Evolutionary conservation across 2,888 invertebrate genomes (phyloP).

Genomic region (Drosophila tanythrix): DNA sequence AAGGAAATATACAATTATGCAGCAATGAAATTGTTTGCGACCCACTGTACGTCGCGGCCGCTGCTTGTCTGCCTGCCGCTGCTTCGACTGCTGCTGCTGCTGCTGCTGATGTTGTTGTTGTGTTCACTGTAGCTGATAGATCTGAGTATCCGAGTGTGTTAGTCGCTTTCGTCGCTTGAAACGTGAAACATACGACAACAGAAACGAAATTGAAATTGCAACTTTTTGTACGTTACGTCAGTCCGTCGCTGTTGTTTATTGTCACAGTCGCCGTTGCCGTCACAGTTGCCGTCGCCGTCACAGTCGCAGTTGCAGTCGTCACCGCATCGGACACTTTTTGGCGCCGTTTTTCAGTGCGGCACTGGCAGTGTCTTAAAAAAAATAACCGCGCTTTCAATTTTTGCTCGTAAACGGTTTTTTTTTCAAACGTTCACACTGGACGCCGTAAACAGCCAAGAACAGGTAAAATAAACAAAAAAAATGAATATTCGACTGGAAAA

Average conservation of each 20-base stretch:
- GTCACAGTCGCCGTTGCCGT: conserved; percentile 32
- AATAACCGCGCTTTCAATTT: conserved; percentile 36
- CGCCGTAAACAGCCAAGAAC: conserved; percentile 11
- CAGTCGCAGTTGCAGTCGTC: conserved; percentile 22
- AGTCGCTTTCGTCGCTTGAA: conserved; percentile 82
- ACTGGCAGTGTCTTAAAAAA: conserved; percentile 35
- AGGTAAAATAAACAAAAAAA: conserved; percentile 59
- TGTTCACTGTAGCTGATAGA: conserved; percentile 80
- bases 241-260: conserved; percentile 45
- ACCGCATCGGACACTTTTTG: conserved; percentile 53
- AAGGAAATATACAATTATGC: background rate
- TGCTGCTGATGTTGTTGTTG: conserved; percentile 55
- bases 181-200: conserved; percentile 80
- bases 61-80: conserved; percentile 38
- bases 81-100: conserved; percentile 19
- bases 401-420: conserved; percentile 35
- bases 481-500: conserved; percentile 23
- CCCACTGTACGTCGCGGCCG: conserved; percentile 47
- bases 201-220: conserved; percentile 69
- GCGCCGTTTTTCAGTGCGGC: conserved; percentile 62
- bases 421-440: conserved; percentile 24
- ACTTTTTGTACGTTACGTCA: conserved; percentile 74
- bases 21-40: background rate
- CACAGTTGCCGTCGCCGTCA: conserved; percentile 14
- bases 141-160: conserved; percentile 75